Evolutionary conservation across 2,113 vertebrate species (phyloP).

Genomic region (Mastomys coucha): DNA sequence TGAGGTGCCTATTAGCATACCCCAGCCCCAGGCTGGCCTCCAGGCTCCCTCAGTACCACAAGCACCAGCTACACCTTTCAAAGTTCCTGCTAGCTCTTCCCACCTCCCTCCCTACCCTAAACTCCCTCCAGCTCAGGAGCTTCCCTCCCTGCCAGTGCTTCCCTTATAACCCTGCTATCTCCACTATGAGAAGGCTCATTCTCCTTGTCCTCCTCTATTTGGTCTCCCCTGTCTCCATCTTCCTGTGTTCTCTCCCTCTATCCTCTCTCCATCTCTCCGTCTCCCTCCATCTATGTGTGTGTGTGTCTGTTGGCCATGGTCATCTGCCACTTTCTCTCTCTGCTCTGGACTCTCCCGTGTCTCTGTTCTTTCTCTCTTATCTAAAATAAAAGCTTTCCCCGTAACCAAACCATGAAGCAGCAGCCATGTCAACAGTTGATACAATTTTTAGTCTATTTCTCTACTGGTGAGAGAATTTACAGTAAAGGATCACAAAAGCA

Average conservation of each 20-base stretch:
- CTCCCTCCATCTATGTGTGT: not conserved
- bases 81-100: not conserved
- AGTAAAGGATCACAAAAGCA: not conserved
- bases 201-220: not conserved
- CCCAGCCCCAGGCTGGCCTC: not conserved
- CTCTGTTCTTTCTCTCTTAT: not conserved
- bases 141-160: not conserved
- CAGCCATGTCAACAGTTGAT: not conserved
- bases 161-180: not conserved
- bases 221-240: not conserved
- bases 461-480: not conserved
- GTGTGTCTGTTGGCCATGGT: not conserved
- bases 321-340: not conserved
- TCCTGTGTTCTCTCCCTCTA: not conserved
- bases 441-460: constrained; percentile 6
- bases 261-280: not conserved
- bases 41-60: not conserved
- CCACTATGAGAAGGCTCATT: not conserved
- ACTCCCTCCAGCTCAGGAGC: not conserved
- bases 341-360: not conserved
- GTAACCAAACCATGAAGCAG: not conserved
- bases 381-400: not conserved
- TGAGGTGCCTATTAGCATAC: not conserved
- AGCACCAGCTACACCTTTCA: not conserved
- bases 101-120: not conserved